phyloP scores from a whole-genome alignment of 2,888 invertebrate species.

The Liodrosophila aerea region DNA sequence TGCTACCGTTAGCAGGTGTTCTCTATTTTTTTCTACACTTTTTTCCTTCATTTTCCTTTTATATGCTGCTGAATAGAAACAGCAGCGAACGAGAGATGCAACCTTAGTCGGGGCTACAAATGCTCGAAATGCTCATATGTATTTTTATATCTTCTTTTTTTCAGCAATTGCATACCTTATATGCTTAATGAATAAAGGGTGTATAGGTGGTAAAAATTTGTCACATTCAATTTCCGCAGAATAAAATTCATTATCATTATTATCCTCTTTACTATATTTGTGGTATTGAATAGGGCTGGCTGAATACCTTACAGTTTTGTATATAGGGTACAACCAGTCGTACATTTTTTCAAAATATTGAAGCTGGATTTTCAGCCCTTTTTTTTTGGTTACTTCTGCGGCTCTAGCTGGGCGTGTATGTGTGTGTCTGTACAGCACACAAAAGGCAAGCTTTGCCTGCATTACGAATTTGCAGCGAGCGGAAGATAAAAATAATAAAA shows the following conservation, averaged over 20 bases:
- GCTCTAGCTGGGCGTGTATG: slow-evolving; percentile 15
- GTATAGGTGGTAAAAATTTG: no score
- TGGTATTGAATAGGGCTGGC: not conserved
- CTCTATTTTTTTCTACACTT: slow-evolving; percentile 20
- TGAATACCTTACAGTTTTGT: no score
- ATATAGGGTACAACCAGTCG: not conserved
- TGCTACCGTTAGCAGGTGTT: slow-evolving; percentile 58
- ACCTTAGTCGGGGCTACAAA: slow-evolving; percentile 57
- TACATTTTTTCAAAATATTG: not conserved
- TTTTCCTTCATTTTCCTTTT: slow-evolving; percentile 35
- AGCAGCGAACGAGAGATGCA: slow-evolving; percentile 49
- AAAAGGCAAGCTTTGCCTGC: slow-evolving; percentile 55
- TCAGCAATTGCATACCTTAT: slow-evolving; percentile 14
- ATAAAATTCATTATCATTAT: no score
- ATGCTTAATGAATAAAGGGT: not conserved
- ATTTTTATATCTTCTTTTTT: slow-evolving; percentile 6
- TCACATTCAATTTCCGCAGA: no score
- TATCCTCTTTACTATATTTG: no score
- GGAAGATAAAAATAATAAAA: slow-evolving; percentile 7
- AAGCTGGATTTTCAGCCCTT: slow-evolving; percentile 14
- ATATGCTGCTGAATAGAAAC: slow-evolving; percentile 59
- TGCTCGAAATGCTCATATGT: slow-evolving; percentile 53
- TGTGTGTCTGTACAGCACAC: slow-evolving; percentile 41
- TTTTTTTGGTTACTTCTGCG: slow-evolving; percentile 39
- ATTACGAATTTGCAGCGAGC: slow-evolving; percentile 40